Percentiles rank a stretch among this genome's conserved stretches.
phyloP scores from a whole-genome alignment of 2,888 invertebrate genomes.

The Nineta flava region DNA sequence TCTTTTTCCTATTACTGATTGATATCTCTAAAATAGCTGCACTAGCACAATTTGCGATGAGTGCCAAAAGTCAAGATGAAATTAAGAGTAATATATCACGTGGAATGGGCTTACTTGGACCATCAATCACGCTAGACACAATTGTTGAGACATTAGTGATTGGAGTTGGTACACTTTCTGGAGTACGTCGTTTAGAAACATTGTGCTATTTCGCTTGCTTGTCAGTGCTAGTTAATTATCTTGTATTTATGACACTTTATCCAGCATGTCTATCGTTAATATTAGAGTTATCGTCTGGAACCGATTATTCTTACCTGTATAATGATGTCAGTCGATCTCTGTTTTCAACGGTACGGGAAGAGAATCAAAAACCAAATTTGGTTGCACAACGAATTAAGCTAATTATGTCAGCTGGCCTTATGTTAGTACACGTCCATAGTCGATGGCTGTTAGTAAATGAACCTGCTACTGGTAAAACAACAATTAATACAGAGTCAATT shows the following conservation, averaged over 20 bases:
- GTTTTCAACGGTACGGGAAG: conserved; percentile 41
- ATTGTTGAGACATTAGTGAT: conserved; percentile 80
- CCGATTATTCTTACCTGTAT: conserved; percentile 12
- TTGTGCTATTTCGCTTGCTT: conserved; percentile 85
- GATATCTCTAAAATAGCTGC: conserved; percentile 84
- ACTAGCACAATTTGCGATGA: conserved; percentile 67
- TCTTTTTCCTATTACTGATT: conserved; percentile 79
- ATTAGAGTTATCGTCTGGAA: conserved; percentile 40
- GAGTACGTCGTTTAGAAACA: conserved; percentile 73
- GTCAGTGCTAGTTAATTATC: conserved; percentile 80
- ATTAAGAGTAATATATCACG: conserved; percentile 76
- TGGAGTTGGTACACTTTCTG: conserved; percentile 84
- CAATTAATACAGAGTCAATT: not conserved
- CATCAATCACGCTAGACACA: conserved; percentile 81
- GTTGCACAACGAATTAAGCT: conserved; percentile 87
- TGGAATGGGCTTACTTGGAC: conserved; percentile 77
- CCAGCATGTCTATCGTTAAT: conserved; percentile 85
- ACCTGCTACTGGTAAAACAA: not conserved
- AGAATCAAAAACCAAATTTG: conserved; percentile 80
- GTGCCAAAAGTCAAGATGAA: conserved; percentile 68
- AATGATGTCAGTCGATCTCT: conserved; percentile 17
- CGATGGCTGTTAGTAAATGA: conserved; percentile 16
- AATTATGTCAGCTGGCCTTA: conserved; percentile 85
- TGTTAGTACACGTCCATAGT: conserved; percentile 77
- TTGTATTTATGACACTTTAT: conserved; percentile 90